These are phyloP conservation scores for Himalopsyche tibetana DNA, from an alignment of 2,888 invertebrate species.

Conservation along the genomic window DNA sequence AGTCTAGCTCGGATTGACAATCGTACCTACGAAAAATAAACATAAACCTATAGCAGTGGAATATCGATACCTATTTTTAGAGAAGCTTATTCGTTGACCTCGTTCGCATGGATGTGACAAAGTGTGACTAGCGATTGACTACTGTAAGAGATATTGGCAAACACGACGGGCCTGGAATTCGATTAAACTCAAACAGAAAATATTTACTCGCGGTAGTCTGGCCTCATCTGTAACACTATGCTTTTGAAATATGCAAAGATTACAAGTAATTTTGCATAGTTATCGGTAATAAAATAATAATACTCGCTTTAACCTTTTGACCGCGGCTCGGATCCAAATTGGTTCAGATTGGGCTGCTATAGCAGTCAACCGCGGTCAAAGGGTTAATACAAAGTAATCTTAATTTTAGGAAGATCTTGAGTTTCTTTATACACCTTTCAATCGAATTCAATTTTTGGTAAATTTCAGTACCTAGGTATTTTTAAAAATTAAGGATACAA, in stretches of 20 bases:
- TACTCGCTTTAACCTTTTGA: too few relatives aligned
- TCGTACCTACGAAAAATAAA: constrained; percentile 57
- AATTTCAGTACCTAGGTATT: too few relatives aligned
- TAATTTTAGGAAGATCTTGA: constrained; percentile 10
- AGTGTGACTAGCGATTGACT: constrained; percentile 57
- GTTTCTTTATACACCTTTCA: too few relatives aligned
- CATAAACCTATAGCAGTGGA: constrained; percentile 63
- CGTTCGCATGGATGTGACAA: constrained; percentile 48
- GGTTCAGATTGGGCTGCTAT: too few relatives aligned
- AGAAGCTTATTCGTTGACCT: constrained; percentile 58
- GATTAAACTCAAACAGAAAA: background rate
- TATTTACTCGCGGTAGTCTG: background rate
- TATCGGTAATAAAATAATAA: background rate
- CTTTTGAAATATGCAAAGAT: background rate
- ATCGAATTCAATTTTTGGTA: too few relatives aligned
- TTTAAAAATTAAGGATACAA: too few relatives aligned
- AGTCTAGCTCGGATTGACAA: constrained; percentile 58
- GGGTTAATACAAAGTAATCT: background rate
- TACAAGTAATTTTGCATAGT: background rate
- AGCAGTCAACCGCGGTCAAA: too few relatives aligned
- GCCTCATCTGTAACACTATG: background rate
- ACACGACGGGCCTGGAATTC: constrained; percentile 6
- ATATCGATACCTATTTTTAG: constrained; percentile 57
- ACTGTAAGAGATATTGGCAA: constrained; percentile 38
- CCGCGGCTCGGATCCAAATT: too few relatives aligned